Evolutionary conservation across 2,113 vertebrate species (phyloP), one percentile per base, ranked within the genome.

Genomic region (Zosterops pallidus): DNA sequence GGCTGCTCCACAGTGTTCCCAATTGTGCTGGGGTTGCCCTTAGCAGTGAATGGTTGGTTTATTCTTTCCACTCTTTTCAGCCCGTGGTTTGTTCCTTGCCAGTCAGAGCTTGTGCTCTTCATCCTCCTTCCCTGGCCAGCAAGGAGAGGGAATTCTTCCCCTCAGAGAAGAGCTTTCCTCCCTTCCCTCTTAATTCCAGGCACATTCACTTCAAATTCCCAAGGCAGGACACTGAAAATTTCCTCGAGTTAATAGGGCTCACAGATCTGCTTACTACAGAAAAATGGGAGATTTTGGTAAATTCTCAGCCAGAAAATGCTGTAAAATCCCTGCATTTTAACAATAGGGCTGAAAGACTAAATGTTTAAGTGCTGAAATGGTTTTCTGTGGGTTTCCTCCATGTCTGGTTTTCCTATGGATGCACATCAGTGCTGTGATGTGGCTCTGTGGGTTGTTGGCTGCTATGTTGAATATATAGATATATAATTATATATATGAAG

Each of bases 1-100:
- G 96, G 94, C 96, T 80, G 94, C 93, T 95, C 91, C 41, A 26
- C 94, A 89, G 67, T 67, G 93, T 86, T 95, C 92, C 93, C 79
- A 88, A 19, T 91, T 91, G 93, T 96, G 90, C 93, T 74, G 81
- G 84, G 94, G 84, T 94, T 95, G 95, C 94, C 93, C 94, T 91
- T 70, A 94, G 94, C 85, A 80, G 7, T 94, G 95, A 95, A 95
- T 94, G 88, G 17, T 76, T 93, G 95, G 85, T 72, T 96, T 95
- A 91, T 95, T 96, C 95, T 91, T 83, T 67, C 78, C 39, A 22
- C 37, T 76, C 91, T 22, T 91, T 95, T 90, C 95, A 93, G 90
- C 78, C 78, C 5, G 3, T 69, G 89, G 77, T 90, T 90, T 93
- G 92, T 92, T 88, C 60, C 75, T 84, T 68, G 95, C 95, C 94